These are phyloP conservation scores for Euphonia xanthogaster DNA, from an alignment of 2,797 vertebrate species.

Conservation along the genomic window DNA sequence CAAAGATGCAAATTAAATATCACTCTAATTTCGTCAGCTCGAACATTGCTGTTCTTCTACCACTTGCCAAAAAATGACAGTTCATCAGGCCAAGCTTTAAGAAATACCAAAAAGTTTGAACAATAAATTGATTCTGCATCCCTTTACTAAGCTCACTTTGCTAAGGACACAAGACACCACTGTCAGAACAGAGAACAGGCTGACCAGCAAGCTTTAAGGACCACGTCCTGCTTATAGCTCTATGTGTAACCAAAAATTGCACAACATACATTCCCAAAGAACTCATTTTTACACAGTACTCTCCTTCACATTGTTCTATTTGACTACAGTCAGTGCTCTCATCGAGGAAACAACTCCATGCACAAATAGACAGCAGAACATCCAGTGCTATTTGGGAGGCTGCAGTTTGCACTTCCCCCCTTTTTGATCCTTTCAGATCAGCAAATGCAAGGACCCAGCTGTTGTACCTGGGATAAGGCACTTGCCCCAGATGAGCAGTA, in stretches of 20 bases:
- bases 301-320: background rate
- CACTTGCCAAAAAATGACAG: background rate
- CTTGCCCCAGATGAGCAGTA: background rate
- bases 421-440: background rate
- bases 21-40: background rate
- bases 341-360: background rate
- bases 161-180: background rate
- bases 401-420: background rate
- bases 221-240: background rate
- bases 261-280: background rate
- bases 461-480: slow-evolving; percentile 23
- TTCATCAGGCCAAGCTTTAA: background rate
- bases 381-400: background rate
- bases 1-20: background rate
- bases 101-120: background rate
- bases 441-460: background rate
- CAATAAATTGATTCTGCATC: background rate
- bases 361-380: background rate
- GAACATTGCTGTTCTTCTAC: background rate
- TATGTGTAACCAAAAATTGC: background rate
- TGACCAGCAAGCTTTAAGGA: background rate
- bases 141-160: background rate
- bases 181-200: background rate
- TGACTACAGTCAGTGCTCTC: background rate
- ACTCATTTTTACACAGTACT: background rate